Evolutionary conservation across 2,888 invertebrate genomes (phyloP), one percentile per base, ranked within the genome.

Genomic region (Cryptophagus acutangulus): DNA sequence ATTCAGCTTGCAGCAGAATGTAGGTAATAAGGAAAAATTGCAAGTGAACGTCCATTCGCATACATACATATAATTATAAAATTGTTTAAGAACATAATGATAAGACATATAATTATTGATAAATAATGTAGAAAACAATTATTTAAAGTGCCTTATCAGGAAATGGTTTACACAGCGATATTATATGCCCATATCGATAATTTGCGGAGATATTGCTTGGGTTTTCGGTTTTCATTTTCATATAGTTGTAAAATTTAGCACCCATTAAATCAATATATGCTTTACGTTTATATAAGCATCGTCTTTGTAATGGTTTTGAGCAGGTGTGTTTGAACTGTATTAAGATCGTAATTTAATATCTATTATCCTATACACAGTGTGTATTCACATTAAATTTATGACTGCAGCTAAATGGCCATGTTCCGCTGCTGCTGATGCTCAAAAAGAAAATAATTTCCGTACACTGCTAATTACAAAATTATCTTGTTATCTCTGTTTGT

Each of bases 321-420:
- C 49, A 49, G 49, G 49, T 49, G 47, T 38, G 41, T 42, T 43
- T 10, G 30, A 34, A 41, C 45, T 36, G 35, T 37, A 38, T 38
- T 31, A 18, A 39, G 37, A 36, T 40, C 41, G 45, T 45, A 49
- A 49, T 42, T 49, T 49, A n/a, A n/a, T n/a, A 49, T 47, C 47
- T 45, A 49, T 47, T 47, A 47, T 45, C 45, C 45, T 26, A 38
- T 40, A 49, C 46, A 43, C 45, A 47, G 37, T 25, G 37, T 39
- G 43, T 38, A 39, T 33, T 37, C 43, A 36, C 38, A 36, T 33
- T 33, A 20, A 31, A 49, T 49, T 47, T 47, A 47, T 43, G 25
- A 37, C 43, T 26, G 30, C 17, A 38, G 36, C 42, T 41, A 44
- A 44, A 40, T 40, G 40, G 34, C 29, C 34, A 9, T 9, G 8